Base-by-base conservation (phyloP, 2,113 vertebrate species). In the Chiloscyllium plagiosum region DNA sequence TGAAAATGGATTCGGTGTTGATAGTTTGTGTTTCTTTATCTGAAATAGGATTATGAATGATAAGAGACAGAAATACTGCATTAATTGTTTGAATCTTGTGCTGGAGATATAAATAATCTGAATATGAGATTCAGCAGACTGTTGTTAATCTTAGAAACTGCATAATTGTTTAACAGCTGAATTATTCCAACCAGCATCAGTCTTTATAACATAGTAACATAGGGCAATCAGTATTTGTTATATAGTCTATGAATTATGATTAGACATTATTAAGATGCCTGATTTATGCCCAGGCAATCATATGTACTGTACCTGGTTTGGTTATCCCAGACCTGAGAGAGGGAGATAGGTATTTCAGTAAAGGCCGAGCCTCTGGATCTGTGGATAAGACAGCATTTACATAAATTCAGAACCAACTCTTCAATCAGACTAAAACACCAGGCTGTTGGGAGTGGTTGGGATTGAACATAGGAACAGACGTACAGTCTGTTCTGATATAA, bases 281-380 rank as follows among this genome's bases (percentile, higher is more conserved):
- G 47, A 20, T 90, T 56, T 26, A 61, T 61, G 87, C 56, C 15
- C 56, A 65, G 29, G 52, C 47, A 37, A 26, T 70, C 47, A 94
- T 47, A 72, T 42, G 12, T 70, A 94, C 93, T 42, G 12, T 70
- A 94, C 93, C 93, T 4, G 66, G 42, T 10, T 5, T 47, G 42
- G 42, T 70, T 37, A 47, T 94, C 66, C 93, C 66, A 22, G 93
- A 94, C 24, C 96, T 97, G 96, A 86, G 89, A 95, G 95, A 94
- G 15, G 96, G 97, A 61, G 97, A 97, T 76, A 97, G 96, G 95
- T 96, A 98, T 96, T 96, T 97, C 96, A 97, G 65, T 87, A 96
- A 96, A 72, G 96, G 94, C 2, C 92, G n/a, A 19, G 96, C 96
- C 37, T 96, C 96, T 96, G 96, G 86, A 96, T 98, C 97, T 97